Conservation (phyloP, 2,113 vertebrate species). For the Xiphorhynchus elegans region DNA sequence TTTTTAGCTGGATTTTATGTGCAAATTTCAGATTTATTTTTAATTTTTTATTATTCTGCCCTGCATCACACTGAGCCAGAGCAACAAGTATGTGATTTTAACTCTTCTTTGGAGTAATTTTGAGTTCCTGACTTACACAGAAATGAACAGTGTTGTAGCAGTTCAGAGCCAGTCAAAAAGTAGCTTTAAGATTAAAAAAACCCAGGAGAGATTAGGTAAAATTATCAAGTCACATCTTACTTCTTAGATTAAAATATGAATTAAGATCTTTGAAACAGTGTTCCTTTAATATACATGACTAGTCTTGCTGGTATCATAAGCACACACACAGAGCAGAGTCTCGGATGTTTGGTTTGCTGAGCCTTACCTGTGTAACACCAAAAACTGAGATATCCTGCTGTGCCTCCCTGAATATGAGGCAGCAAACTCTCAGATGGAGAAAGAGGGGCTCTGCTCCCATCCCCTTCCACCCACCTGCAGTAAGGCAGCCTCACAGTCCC, state of each 20-base stretch:
- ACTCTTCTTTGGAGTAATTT: neutral
- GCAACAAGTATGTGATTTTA: neutral
- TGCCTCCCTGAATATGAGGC: neutral
- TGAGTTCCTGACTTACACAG: neutral
- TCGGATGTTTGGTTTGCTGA: neutral
- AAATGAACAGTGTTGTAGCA: neutral
- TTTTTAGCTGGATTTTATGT: neutral
- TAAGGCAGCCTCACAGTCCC: neutral
- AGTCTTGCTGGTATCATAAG: neutral
- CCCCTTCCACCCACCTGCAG: neutral
- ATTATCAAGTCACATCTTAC: neutral
- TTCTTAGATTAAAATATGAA: neutral
- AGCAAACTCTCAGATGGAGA: neutral
- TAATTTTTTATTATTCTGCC: neutral
- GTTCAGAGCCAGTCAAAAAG: neutral
- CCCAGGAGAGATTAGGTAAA: neutral
- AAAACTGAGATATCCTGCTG: rapidly evolving
- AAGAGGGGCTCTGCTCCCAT: neutral
- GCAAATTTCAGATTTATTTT: neutral
- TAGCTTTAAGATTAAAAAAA: neutral
- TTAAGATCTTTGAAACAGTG: neutral
- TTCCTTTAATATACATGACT: neutral
- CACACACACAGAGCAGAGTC: neutral
- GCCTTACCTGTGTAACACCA: neutral
- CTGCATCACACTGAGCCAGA: neutral